Base-by-base conservation (phyloP, 1,140 invertebrate genomes). In the Cotesia chilonis region DNA sequence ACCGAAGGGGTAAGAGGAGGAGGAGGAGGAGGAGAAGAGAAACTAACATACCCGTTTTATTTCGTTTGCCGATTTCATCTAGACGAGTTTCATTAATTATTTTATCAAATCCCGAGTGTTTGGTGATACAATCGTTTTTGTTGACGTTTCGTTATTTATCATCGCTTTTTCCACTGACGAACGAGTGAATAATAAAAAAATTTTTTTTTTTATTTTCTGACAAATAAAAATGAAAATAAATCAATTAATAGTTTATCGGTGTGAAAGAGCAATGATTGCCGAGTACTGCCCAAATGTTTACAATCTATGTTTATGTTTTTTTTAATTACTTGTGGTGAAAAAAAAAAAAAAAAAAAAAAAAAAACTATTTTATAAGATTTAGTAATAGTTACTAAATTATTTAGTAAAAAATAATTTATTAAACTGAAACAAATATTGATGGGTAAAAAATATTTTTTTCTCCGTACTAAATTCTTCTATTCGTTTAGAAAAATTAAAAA, bases 81-180 rank as follows among this genome's bases (percentile, higher is more conserved):
- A 60, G 60, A 61, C 68, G 59, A 70, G 57, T 70, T 70, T 63
- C 68, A 70, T 70, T 70, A 70, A 70, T 70, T 70, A 70, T 70
- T 70, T 70, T 61, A 70, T 63, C 68, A 70, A 63, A 52, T 61
- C 68, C 57, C 68, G 37, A 51, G 38, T 61, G 17, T 28, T 54
- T 65, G 63, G 59, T 60, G 59, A 61, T 70, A 61, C 14, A 41
- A 59, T 51, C 47, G 57, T 47, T 17, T 12, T 17, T 61, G 68
- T 70, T 70, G 68, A 70, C 68, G 59, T 63, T 63, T 61, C 59
- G 41, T 51, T 70, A 70, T 70, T 70, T 70, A 70, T 70, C 38
- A 35, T 61, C 20, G 14, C n/a, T 38, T 63, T 37, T 9, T 36
- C n/a, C 60, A 37, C 3, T 12, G 10, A 14, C 28, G 10, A 37